A percentile compares a stretch with the other conserved stretches of the same genome.
Conservation (phyloP, 2,797 vertebrate species). For the Sciurus carolinensis region DNA sequence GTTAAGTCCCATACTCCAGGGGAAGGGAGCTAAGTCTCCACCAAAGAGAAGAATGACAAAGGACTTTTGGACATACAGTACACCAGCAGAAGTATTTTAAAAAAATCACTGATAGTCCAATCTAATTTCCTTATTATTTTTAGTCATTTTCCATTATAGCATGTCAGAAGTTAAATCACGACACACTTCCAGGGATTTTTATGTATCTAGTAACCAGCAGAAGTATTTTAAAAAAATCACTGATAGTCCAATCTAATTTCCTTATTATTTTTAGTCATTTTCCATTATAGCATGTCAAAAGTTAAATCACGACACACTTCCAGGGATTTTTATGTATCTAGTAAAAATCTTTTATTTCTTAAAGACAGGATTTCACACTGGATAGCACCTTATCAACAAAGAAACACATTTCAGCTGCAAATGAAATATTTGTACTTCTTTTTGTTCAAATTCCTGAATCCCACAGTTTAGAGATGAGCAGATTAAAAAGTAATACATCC, state of each 20-base stretch:
- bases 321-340: constrained; percentile 6
- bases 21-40: neutral
- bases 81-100: neutral
- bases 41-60: neutral
- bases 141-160: neutral
- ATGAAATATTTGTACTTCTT: neutral
- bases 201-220: neutral
- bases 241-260: neutral
- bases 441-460: neutral
- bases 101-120: neutral
- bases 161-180: constrained; percentile 27
- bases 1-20: neutral
- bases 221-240: neutral
- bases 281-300: neutral
- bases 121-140: constrained; percentile 25
- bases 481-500: neutral
- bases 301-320: neutral
- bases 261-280: neutral
- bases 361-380: neutral
- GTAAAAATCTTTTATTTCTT: constrained; percentile 3
- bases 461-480: neutral
- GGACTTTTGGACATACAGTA: neutral
- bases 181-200: neutral
- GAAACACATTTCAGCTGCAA: constrained; percentile 50
- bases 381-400: constrained; percentile 36